Evolutionary conservation across 2,888 invertebrate species (phyloP), one percentile per base, ranked within the genome.

Genomic region (Saturnia pavonia): DNA sequence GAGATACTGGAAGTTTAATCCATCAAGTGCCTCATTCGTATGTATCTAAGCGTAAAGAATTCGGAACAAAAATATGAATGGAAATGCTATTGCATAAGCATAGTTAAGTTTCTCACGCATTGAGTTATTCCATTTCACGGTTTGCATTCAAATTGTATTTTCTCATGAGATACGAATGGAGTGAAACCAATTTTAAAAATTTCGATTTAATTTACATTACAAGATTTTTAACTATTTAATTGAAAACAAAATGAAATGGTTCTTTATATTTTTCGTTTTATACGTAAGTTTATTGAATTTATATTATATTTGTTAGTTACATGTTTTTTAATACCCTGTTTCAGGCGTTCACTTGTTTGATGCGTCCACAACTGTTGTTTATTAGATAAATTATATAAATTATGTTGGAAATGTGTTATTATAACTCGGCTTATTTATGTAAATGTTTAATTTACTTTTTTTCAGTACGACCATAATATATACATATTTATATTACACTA

Each of bases 51-150:
- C 6, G 65, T n/a, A 65, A 65, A 65, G 65, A 40, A n/a, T n/a
- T 65, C 25, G 3, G 22, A 65, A 65, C 11, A n/a, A 16, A 63
- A 40, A 65, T 65, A n/a, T 40, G 40, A 65, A 65, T 65, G 27
- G 16, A 63, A 63, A 19, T 34, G 34, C 14, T 63, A 63, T 63
- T 27, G 34, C 34, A 65, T 65, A 65, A 65, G 11, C 11, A 65
- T 11, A 8, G 16, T 40, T 34, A 34, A 19, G 40, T 19, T 40
- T 19, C 40, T 65, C 65, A 22, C n/a, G 65, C 40, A 65, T 40
- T 40, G 19, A n/a, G 40, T 40, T 40, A n/a, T n/a, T 71, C 72
- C 66, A 82, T 83, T 83, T 81, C 82, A 83, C 80, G 82, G 80
- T 78, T 70, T 81, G 82, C 73, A 73, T 78, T 75, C 65, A 40